phyloP scores from a whole-genome alignment of 2,113 vertebrate species.

The Peromyscus californicus region DNA sequence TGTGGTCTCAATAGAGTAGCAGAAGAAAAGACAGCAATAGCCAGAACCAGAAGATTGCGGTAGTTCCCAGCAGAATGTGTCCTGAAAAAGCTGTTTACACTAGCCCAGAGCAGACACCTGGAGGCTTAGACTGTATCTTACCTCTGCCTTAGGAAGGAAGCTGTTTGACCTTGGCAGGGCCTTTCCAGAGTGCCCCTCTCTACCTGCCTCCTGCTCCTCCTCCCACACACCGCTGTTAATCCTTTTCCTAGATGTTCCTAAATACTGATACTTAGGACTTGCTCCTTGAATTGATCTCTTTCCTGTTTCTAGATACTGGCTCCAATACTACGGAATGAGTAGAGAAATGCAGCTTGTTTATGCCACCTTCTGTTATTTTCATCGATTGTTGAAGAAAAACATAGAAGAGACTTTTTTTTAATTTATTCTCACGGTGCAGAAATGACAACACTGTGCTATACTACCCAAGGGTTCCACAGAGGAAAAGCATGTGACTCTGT shows the following conservation, averaged over 20 bases:
- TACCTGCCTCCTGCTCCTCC: not conserved
- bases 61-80: not conserved
- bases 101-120: not conserved
- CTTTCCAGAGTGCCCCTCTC: not conserved
- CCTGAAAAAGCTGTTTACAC: not conserved
- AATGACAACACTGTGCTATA: conserved; percentile 77
- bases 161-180: not conserved
- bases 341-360: conserved; percentile 74
- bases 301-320: conserved; percentile 91
- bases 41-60: not conserved
- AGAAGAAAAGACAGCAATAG: not conserved
- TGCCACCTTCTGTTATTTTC: conserved; percentile 84
- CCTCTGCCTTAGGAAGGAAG: not conserved
- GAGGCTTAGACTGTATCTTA: not conserved
- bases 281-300: conserved; percentile 63
- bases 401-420: conserved; percentile 91
- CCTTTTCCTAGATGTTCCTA: not conserved
- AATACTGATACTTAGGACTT: conserved; percentile 51
- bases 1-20: not conserved
- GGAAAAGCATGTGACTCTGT: conserved; percentile 78
- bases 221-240: not conserved
- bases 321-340: conserved; percentile 92
- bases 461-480: conserved; percentile 62
- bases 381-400: conserved; percentile 85
- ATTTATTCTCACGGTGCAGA: conserved; percentile 89